Evolutionary conservation across 2,113 vertebrate genomes (phyloP), one percentile per base, ranked within the genome.

Genomic region (Cervus canadensis): DNA sequence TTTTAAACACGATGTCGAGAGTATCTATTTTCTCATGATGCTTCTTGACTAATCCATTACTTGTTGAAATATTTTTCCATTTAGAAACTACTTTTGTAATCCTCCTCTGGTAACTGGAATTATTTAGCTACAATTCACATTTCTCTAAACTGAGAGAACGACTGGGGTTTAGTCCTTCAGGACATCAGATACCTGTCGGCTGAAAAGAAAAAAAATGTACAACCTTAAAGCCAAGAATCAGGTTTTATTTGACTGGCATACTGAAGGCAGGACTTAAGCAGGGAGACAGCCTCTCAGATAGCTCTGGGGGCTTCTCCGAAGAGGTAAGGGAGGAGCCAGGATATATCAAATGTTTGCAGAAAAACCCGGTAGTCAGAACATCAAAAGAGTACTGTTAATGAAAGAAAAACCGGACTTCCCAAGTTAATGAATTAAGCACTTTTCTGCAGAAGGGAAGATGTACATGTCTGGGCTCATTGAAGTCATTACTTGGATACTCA

Each of bases 281-380:
- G 30, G 79, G 79, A 82, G 79, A 50, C 19, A n/a, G 79, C 79
- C 79, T 82, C 79, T 82, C 79, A 36, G 50, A 82, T 14, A 36
- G 33, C 19, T n/a, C 79, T 7, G 0, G 19, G 19, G 30, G 33
- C 50, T 25, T 33, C 33, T n/a, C 33, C 0, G 6, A n/a, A 82
- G 79, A 82, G 79, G 79, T n/a, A 14, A n/a, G 50, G 33, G 33
- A 54, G 79, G 6, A 82, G 33, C 33, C 76, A n/a, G 79, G 79
- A 25, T 82, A 23, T 54, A n/a, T 54, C 3, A 54, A 25, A 33
- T n/a, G 33, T 82, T 82, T 82, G 79, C 30, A 54, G 40, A 54
- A 82, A 82, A n/a, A 30, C 19, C 10, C 11, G 4, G 19, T 82
- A 82, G 30, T 82, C 30, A 82, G 79, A 25, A 36, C 79, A 25